Evolutionary conservation across 1,140 invertebrate genomes (phyloP).

Genomic region (Hesperophylax magnus): DNA sequence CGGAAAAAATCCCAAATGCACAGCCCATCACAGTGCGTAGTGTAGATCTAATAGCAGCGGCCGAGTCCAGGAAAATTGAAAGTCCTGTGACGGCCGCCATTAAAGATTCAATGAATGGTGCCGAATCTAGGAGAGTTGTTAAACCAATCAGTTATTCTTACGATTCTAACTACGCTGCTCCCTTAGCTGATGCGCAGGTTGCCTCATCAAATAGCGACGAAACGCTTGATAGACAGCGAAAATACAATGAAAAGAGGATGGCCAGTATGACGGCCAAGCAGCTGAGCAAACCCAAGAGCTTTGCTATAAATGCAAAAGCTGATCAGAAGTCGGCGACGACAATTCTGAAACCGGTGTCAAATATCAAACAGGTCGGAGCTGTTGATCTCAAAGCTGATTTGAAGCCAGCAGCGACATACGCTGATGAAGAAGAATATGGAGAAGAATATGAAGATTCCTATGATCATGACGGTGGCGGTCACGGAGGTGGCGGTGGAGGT

Average conservation of each 20-base stretch:
- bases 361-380: no score
- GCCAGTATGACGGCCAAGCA: not conserved
- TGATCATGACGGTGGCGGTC: constrained; percentile 16
- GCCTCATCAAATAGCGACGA: not conserved
- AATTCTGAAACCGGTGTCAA: no score
- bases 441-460: constrained; percentile 4
- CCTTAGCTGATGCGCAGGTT: not conserved
- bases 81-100: not conserved
- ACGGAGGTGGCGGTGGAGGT: constrained; percentile 9
- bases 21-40: not conserved
- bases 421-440: not conserved
- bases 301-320: not conserved
- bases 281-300: constrained; percentile 26
- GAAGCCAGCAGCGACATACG: constrained; percentile 17
- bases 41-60: not conserved
- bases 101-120: not conserved
- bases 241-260: not conserved
- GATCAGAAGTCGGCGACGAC: no score
- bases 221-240: not conserved
- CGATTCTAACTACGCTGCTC: not conserved
- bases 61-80: not conserved
- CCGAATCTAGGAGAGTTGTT: not conserved
- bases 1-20: not conserved
- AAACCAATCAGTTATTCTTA: constrained; percentile 24
- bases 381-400: not conserved